phyloP scores from a whole-genome alignment of 2,797 vertebrate species.

The Sardinella longiceps region DNA sequence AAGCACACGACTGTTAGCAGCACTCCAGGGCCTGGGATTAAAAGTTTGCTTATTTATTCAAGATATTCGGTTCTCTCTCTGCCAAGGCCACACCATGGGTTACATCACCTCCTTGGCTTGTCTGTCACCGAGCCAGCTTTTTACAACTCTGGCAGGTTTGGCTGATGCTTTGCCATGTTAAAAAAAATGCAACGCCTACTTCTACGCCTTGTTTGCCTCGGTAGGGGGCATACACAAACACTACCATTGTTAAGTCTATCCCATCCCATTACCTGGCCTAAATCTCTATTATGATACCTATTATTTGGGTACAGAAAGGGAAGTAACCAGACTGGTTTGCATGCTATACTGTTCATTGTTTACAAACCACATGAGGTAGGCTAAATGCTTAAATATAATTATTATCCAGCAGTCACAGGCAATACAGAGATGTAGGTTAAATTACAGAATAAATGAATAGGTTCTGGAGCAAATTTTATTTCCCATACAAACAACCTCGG shows the following conservation, averaged over 20 bases:
- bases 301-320: background rate
- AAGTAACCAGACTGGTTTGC: background rate
- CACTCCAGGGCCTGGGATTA: background rate
- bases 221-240: background rate
- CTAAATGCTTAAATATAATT: background rate
- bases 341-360: background rate
- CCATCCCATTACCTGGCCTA: background rate
- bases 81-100: background rate
- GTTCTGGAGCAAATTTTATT: background rate
- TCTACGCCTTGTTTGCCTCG: background rate
- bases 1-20: background rate
- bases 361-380: background rate
- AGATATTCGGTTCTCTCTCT: background rate
- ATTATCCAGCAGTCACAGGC: background rate
- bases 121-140: background rate
- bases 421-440: background rate
- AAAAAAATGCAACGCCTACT: background rate
- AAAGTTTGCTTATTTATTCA: background rate
- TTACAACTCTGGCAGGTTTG: background rate
- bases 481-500: background rate
- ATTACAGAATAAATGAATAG: background rate
- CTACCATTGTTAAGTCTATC: background rate
- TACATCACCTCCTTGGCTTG: background rate
- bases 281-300: background rate
- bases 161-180: background rate